A percentile compares a stretch with the other conserved stretches of the same genome.
These are phyloP conservation scores for Varroa destructor DNA, from an alignment of 1,140 invertebrate genomes.

Conservation along the genomic window DNA sequence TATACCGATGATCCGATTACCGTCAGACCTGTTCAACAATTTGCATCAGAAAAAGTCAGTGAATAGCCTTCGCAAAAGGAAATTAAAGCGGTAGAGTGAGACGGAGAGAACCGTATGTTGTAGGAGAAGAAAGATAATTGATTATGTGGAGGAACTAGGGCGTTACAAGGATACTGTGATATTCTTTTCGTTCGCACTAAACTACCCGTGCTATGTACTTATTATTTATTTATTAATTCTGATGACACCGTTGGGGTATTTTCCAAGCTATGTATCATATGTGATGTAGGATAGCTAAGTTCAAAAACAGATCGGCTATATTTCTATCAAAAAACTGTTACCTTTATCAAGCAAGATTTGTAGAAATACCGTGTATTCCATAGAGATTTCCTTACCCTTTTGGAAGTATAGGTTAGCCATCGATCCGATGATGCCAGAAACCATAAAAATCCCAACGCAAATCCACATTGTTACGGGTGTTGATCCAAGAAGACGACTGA, in stretches of 20 bases:
- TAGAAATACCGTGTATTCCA: no score
- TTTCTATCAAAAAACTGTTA: no score
- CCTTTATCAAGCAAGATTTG: no score
- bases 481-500: constrained; percentile 41
- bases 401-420: constrained; percentile 52
- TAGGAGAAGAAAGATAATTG: constrained; percentile 1
- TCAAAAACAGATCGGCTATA: no score
- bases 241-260: no score
- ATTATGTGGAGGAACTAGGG: background rate
- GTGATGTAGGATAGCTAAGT: no score
- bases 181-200: no score
- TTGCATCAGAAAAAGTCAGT: background rate
- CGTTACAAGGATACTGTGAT: no score
- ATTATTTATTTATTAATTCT: no score
- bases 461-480: constrained; percentile 50
- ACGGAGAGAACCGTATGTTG: background rate
- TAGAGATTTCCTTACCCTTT: constrained; percentile 33
- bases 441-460: constrained; percentile 53
- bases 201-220: no score
- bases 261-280: no score
- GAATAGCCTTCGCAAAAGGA: background rate
- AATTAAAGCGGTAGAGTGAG: constrained; percentile 9
- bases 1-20: constrained; percentile 61
- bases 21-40: constrained; percentile 40
- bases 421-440: constrained; percentile 54